These are phyloP conservation scores for Clitarchus hookeri DNA, from an alignment of 2,888 invertebrate species.

Conservation along the genomic window DNA sequence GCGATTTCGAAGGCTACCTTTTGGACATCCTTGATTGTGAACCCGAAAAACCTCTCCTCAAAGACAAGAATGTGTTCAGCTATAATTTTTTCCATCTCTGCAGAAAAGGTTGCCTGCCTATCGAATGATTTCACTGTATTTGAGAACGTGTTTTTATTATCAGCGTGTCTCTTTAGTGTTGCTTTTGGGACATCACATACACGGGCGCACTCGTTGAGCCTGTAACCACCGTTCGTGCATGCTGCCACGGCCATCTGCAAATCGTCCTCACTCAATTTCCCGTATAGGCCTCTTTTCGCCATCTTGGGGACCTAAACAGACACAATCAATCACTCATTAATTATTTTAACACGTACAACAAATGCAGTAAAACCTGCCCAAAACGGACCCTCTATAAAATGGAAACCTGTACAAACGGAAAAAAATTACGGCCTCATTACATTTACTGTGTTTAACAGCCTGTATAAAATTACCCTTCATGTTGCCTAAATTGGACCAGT, in stretches of 20 bases:
- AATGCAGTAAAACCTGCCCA: neutral
- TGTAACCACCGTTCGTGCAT: neutral
- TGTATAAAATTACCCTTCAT: neutral
- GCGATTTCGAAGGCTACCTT: neutral
- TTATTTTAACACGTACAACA: neutral
- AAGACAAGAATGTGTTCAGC: too few relatives aligned
- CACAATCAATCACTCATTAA: neutral
- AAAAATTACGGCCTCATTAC: too few relatives aligned
- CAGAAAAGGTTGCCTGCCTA: slow-evolving; percentile 10
- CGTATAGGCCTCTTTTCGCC: neutral
- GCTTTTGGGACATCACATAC: slow-evolving; percentile 27
- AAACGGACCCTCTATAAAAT: neutral
- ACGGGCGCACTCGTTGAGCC: slow-evolving; percentile 23
- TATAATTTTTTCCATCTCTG: neutral
- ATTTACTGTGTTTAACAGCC: neutral
- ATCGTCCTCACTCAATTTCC: neutral
- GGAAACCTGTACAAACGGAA: neutral
- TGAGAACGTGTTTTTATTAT: slow-evolving; percentile 17
- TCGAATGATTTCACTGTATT: slow-evolving; percentile 18
- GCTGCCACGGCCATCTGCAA: neutral
- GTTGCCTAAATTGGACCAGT: slow-evolving; percentile 21
- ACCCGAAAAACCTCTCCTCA: too few relatives aligned
- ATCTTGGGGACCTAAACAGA: slow-evolving; percentile 20
- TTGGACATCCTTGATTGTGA: neutral
- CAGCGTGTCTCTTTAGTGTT: slow-evolving; percentile 24